Percentiles rank a stretch among this genome's conserved stretches.
phyloP scores from a whole-genome alignment of 2,888 invertebrate species.

The Galerucella pusilla region DNA sequence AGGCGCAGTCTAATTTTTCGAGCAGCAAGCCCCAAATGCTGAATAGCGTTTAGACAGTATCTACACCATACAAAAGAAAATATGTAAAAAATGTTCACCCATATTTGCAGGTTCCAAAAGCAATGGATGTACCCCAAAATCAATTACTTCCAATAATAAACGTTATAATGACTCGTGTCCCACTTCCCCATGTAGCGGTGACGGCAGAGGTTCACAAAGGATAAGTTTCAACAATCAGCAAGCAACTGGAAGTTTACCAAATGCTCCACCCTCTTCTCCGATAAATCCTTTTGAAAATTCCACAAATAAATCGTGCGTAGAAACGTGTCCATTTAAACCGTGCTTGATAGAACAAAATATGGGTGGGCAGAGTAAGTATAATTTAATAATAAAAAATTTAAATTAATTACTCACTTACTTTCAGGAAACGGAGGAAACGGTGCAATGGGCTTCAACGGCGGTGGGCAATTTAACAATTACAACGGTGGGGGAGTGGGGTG shows the following conservation, averaged over 20 bases:
- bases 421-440: background rate
- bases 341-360: constrained; percentile 29
- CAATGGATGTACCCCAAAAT: constrained; percentile 11
- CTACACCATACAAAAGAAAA: too few relatives aligned
- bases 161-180: constrained; percentile 6
- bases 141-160: background rate
- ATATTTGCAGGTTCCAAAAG: constrained; percentile 23
- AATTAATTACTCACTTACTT: background rate
- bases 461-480: background rate
- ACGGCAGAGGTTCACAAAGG: background rate
- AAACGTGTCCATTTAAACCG: constrained; percentile 36
- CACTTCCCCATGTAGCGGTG: background rate
- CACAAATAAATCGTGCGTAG: background rate
- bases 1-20: too few relatives aligned
- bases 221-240: background rate
- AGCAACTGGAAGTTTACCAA: background rate
- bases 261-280: background rate
- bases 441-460: background rate
- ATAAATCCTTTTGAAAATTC: background rate
- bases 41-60: too few relatives aligned
- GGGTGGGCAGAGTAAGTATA: too few relatives aligned
- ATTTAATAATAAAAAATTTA: too few relatives aligned
- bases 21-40: too few relatives aligned
- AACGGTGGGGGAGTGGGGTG: background rate
- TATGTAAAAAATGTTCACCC: too few relatives aligned